Evolutionary conservation across 2,113 vertebrate species (phyloP).

Genomic region (Quiscalus mexicanus): DNA sequence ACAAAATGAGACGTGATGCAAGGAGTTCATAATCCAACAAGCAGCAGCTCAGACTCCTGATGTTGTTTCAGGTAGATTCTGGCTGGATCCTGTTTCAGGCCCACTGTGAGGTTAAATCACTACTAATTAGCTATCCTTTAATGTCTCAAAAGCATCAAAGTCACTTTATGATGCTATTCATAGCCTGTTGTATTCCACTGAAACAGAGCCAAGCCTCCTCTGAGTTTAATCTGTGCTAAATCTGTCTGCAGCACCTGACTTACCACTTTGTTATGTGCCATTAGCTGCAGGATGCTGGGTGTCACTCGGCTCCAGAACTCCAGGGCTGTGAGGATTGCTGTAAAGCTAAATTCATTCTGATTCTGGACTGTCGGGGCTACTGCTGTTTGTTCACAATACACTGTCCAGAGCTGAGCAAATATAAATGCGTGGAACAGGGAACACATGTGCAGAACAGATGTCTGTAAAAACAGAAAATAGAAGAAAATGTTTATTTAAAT

Average conservation of each 20-base stretch:
- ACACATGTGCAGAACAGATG: slow-evolving; percentile 98
- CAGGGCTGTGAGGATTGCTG: slow-evolving; percentile 92
- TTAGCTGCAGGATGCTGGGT: slow-evolving; percentile 96
- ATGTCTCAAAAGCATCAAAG: background rate
- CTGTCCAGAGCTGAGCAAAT: slow-evolving; percentile 98
- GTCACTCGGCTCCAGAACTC: slow-evolving; percentile 99
- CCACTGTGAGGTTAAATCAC: background rate
- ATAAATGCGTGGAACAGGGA: slow-evolving; percentile 98
- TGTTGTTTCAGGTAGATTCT: background rate
- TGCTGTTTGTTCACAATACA: slow-evolving; percentile 97
- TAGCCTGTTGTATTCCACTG: background rate
- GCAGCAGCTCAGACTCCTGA: background rate
- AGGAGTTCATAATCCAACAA: background rate
- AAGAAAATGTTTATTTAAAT: background rate
- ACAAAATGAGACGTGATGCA: background rate
- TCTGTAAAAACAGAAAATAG: slow-evolving; percentile 77
- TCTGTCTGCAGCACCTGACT: slow-evolving; percentile 55
- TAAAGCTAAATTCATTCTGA: slow-evolving; percentile 94
- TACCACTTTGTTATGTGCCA: slow-evolving; percentile 99
- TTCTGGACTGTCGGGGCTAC: slow-evolving; percentile 87
- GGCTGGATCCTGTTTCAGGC: background rate
- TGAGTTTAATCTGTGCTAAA: background rate
- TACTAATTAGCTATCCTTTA: background rate
- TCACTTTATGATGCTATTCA: background rate
- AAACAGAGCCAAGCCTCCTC: background rate